Conservation (phyloP, 2,888 invertebrate species). For the Thumatha senex region DNA sequence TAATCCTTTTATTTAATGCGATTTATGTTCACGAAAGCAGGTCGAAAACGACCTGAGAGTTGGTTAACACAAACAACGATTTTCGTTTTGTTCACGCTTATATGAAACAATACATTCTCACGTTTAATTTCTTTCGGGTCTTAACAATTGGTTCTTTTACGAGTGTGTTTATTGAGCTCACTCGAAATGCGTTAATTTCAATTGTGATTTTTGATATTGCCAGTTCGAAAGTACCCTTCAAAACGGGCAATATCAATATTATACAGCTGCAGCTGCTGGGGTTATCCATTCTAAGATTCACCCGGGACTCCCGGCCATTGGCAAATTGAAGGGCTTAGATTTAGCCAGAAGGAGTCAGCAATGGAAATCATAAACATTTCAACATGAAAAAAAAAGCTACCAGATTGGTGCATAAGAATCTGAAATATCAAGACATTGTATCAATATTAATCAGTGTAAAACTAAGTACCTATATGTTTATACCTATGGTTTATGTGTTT, state of each 20-base stretch:
- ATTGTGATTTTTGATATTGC: conserved; percentile 59
- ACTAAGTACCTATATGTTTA: not conserved
- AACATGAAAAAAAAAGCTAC: too few species aligned
- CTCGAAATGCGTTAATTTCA: conserved; percentile 73
- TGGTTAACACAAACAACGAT: conserved; percentile 75
- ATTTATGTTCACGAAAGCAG: conserved; percentile 77
- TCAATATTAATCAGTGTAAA: not conserved
- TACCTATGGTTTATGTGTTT: conserved; percentile 42
- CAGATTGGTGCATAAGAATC: conserved; percentile 30
- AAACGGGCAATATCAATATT: too few species aligned
- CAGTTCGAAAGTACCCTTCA: conserved; percentile 28
- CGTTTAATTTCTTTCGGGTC: conserved; percentile 81
- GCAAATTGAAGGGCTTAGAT: too few species aligned
- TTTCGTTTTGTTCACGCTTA: conserved; percentile 77
- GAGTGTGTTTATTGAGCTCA: conserved; percentile 81
- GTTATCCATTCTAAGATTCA: too few species aligned
- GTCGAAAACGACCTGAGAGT: conserved; percentile 80
- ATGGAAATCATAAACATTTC: too few species aligned
- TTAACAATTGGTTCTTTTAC: conserved; percentile 80
- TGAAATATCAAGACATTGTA: not conserved
- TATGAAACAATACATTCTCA: conserved; percentile 83
- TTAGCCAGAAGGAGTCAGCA: too few species aligned
- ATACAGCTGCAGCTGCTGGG: too few species aligned
- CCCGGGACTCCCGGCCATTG: too few species aligned
- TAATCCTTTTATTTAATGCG: conserved; percentile 75